These are phyloP conservation scores for Scyliorhinus canicula DNA, from an alignment of 2,797 vertebrate genomes.

Conservation along the genomic window DNA sequence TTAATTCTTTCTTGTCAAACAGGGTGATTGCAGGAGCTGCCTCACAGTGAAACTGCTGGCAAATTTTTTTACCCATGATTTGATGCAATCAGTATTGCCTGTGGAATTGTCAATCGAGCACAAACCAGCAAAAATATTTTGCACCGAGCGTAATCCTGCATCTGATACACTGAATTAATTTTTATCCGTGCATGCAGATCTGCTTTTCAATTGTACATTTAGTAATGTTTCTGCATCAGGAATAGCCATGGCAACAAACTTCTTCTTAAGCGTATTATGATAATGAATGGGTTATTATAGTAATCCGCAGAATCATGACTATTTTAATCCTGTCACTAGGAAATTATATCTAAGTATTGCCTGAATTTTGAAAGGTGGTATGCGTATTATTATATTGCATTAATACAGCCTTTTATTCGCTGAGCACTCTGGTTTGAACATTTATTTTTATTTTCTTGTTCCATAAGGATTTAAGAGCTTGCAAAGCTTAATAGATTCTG, in stretches of 20 bases:
- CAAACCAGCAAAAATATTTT: background rate
- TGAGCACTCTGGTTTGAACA: conserved; percentile 1
- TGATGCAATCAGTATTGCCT: background rate
- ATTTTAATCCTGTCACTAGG: conserved; percentile 22
- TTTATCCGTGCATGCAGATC: background rate
- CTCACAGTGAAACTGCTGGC: no score
- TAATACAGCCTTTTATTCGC: conserved; percentile 14
- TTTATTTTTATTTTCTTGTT: background rate
- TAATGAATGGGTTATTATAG: conserved; percentile 36
- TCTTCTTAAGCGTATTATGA: conserved; percentile 17
- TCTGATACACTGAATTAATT: background rate
- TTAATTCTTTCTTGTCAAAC: background rate
- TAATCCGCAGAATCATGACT: conserved; percentile 31
- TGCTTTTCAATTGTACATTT: conserved; percentile 30
- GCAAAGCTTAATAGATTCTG: conserved; percentile 28
- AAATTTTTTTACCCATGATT: background rate
- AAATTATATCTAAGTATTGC: conserved; percentile 4
- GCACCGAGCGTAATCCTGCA: background rate
- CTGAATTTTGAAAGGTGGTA: conserved; percentile 20
- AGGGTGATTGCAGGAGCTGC: background rate
- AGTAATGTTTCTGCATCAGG: conserved; percentile 24
- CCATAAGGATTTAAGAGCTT: conserved; percentile 9
- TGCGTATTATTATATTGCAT: background rate
- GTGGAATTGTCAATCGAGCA: background rate
- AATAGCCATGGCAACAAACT: conserved; percentile 28